These are phyloP conservation scores for Burhinus oedicnemus DNA, from an alignment of 2,113 vertebrate genomes.

Conservation along the genomic window DNA sequence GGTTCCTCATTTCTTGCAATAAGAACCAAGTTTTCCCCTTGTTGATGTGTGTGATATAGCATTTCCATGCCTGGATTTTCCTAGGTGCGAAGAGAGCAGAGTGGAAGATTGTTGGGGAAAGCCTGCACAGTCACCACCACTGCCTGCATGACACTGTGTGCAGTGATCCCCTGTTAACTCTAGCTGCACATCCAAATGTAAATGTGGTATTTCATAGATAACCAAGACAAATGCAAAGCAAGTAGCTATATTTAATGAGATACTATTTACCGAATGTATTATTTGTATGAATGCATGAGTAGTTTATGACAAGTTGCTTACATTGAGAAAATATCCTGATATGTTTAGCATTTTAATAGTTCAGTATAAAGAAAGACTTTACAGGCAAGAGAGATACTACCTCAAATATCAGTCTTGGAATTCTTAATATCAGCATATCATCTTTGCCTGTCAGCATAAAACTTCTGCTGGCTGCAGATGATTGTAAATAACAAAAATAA, in stretches of 20 bases:
- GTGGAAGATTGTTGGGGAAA: not conserved
- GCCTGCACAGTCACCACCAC: not conserved
- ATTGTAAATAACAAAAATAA: not conserved
- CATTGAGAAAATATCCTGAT: not conserved
- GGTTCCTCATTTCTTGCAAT: not conserved
- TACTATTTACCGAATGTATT: not conserved
- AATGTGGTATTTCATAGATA: not conserved
- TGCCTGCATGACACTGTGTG: not conserved
- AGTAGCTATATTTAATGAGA: not conserved
- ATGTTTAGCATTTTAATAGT: not conserved
- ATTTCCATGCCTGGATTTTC: not conserved
- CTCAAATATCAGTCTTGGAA: not conserved
- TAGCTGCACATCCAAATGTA: not conserved
- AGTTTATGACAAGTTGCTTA: not conserved
- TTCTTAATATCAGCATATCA: not conserved
- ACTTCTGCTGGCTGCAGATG: not conserved
- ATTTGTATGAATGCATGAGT: not conserved
- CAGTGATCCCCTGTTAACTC: not conserved
- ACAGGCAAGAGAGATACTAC: not conserved
- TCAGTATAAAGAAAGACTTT: not conserved
- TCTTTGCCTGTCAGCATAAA: not conserved
- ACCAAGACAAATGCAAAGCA: not conserved
- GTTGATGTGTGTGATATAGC: not conserved
- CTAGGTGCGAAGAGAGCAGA: not conserved
- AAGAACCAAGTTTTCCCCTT: not conserved